phyloP scores from a whole-genome alignment of 1,140 invertebrate species.

The Drosophila mojavensis region DNA sequence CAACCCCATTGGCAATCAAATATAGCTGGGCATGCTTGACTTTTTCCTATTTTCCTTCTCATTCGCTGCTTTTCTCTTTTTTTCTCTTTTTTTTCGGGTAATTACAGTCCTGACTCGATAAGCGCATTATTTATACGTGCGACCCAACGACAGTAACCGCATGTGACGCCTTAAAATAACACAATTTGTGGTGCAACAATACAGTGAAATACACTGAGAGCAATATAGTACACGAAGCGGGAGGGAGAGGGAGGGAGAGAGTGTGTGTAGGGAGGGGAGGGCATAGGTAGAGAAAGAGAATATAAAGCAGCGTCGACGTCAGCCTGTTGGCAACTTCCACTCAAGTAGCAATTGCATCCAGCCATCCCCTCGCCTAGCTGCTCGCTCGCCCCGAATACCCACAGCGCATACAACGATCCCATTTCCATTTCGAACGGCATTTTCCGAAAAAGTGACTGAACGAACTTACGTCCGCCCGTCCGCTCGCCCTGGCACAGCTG shows the following conservation, averaged over 20 bases:
- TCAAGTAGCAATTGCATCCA: conserved; percentile 44
- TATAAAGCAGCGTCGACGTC: not conserved
- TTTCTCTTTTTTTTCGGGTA: conserved; percentile 2
- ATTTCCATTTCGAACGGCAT: conserved; percentile 47
- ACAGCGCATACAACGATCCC: conserved; percentile 13
- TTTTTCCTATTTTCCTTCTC: not conserved
- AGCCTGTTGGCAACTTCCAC: conserved; percentile 35
- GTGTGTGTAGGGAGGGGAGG: not conserved
- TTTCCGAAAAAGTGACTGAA: too few species aligned
- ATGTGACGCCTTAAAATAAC: conserved; percentile 28
- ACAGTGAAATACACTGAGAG: not conserved
- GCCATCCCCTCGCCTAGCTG: not conserved
- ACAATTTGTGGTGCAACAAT: conserved; percentile 30
- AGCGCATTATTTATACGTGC: conserved; percentile 37
- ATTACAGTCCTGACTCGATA: conserved; percentile 36
- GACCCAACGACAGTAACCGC: conserved; percentile 6
- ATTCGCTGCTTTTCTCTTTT: too few species aligned
- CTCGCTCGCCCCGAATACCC: not conserved
- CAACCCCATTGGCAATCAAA: conserved; percentile 9
- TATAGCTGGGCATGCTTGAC: not conserved
- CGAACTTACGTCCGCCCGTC: not conserved
- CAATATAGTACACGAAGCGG: not conserved
- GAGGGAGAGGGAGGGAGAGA: not conserved
- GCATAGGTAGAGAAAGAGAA: not conserved
- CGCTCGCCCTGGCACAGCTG: conserved; percentile 39